Conservation (phyloP, 2,113 vertebrate species). For the Carlito syrichta region DNA sequence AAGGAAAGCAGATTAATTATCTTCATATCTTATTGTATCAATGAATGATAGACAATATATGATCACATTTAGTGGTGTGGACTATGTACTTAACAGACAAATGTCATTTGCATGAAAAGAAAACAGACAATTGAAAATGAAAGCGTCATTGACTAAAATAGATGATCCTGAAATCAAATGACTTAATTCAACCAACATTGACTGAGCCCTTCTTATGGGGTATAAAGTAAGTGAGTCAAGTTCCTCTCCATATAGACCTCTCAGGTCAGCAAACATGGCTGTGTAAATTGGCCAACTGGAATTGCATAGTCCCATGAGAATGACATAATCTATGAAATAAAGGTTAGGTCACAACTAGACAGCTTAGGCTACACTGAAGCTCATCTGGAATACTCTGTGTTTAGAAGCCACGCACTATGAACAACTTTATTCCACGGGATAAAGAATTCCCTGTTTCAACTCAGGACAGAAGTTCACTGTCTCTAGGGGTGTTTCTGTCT, state of each 20-base stretch:
- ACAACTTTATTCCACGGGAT: neutral
- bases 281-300: neutral
- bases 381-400: neutral
- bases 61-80: neutral
- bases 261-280: neutral
- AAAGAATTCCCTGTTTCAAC: neutral
- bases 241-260: neutral
- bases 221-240: neutral
- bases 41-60: neutral
- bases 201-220: neutral
- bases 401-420: neutral
- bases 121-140: neutral
- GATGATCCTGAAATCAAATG: neutral
- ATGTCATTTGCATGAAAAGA: neutral
- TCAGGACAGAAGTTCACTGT: neutral
- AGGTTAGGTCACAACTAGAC: neutral
- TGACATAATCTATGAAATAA: neutral
- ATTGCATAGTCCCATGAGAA: neutral
- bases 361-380: neutral
- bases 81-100: neutral
- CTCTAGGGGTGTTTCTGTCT: neutral
- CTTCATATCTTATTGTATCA: neutral
- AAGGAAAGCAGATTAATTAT: conserved; percentile 35
- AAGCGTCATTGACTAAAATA: neutral
- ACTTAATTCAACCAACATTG: neutral